A percentile compares a stretch with the other conserved stretches of the same genome.
Evolutionary conservation across 2,888 invertebrate species (phyloP).

Genomic region (Sclerodermus sp.): DNA sequence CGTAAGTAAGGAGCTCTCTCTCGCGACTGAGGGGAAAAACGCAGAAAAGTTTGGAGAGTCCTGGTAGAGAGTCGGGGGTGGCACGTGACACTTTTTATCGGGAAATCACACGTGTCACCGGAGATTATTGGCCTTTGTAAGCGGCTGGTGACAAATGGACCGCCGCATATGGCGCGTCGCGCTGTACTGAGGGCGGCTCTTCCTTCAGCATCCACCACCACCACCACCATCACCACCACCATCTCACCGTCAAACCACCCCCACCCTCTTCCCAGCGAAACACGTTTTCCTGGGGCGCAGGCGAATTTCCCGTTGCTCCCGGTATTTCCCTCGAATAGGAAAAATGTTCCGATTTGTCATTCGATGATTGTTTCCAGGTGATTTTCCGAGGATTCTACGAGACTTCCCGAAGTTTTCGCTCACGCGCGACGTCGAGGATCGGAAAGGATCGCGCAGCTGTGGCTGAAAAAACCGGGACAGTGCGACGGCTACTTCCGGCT

Average conservation of each 20-base stretch:
- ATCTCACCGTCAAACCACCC: conserved; percentile 32
- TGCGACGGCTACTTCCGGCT: too few species aligned
- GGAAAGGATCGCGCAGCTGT: too few species aligned
- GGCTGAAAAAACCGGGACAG: too few species aligned
- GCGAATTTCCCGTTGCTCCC: neutral
- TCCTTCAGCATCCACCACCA: conserved; percentile 22
- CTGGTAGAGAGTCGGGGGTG: neutral
- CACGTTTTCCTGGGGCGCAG: too few species aligned
- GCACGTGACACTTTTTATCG: conserved; percentile 43
- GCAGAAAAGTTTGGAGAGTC: neutral
- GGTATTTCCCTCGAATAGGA: neutral
- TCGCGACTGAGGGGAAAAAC: neutral
- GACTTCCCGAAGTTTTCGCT: too few species aligned
- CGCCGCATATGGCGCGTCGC: conserved; percentile 51
- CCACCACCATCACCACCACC: conserved; percentile 30
- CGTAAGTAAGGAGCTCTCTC: too few species aligned
- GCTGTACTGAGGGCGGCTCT: conserved; percentile 46
- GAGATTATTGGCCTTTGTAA: conserved; percentile 42
- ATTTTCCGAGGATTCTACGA: too few species aligned
- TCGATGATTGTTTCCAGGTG: too few species aligned
- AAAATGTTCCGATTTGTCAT: too few species aligned
- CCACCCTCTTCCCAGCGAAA: neutral
- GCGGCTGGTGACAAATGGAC: conserved; percentile 39
- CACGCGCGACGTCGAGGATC: too few species aligned
- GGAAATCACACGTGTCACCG: conserved; percentile 43